Evolutionary conservation across 2,797 vertebrate genomes (phyloP), one percentile per base, ranked within the genome.

Genomic region (Diplodus sargus): DNA sequence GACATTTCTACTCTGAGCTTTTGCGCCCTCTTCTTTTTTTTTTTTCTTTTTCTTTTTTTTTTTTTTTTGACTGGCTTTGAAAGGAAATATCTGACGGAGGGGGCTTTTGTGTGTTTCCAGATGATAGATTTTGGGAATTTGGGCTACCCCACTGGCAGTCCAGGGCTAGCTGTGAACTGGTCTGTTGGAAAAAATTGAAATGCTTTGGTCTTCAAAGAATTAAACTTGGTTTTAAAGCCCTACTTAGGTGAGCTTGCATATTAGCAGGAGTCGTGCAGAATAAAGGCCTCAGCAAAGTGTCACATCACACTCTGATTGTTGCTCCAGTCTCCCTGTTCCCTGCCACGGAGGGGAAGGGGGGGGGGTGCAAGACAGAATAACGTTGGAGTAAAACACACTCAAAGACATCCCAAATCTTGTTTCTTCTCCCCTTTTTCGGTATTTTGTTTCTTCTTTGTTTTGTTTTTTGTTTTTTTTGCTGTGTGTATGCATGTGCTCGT

Each of bases 81-180:
- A 97, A 95, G 90, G 91, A 95, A 96, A 96, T 96, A 96, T 97
- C 96, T 95, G 94, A 95, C 87, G 86, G 96, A 94, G 93, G 95
- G 96, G 94, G 97, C 97, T 98, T 98, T 99, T 99, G 97, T 99
- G 97, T 98, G 96, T 99, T 99, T 98, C 97, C 97, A 98, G 97
- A 99, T 99, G 97, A 99, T 98, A 97, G 97, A 98, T 99, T 99
- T 99, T 97, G 96, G 97, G 97, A 98, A 98, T 98, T 97, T 97
- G 96, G 96, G 97, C 96, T 96, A 95, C 97, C 97, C 97, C 96
- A 99, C 97, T 97, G 97, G 95, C 97, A 97, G 96, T 96, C 95
- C 96, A 95, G 95, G 95, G 96, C 98, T 97, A 93, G 97, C 97
- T 99, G 97, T 98, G 98, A 99, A 97, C 97, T 97, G 97, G 97